phyloP scores from a whole-genome alignment of 2,797 vertebrate genomes.

The Aphelocoma californica region DNA sequence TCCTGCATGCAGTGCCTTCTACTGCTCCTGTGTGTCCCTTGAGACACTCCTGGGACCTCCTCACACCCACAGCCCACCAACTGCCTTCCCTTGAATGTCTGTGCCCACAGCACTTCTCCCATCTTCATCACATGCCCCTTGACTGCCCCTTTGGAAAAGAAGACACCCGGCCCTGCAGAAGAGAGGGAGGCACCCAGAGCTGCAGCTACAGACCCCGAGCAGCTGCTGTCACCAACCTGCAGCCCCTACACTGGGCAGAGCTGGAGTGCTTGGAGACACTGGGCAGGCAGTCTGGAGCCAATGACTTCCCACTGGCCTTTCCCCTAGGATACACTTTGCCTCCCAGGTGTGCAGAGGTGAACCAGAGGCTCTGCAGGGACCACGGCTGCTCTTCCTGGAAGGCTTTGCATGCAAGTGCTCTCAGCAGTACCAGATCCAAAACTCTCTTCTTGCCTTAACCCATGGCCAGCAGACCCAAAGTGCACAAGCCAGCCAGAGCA shows the following conservation, averaged over 20 bases:
- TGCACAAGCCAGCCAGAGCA: not conserved
- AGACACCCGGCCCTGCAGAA: no score
- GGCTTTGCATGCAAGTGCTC: not conserved
- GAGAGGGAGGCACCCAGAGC: not conserved
- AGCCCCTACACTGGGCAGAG: fast-evolving
- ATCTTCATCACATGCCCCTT: not conserved
- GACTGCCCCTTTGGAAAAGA: not conserved
- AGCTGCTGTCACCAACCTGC: fast-evolving
- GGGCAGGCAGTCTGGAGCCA: not conserved
- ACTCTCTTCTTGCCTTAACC: not conserved
- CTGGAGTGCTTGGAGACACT: not conserved
- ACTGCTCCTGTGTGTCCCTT: not conserved
- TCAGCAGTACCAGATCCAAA: not conserved
- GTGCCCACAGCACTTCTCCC: not conserved
- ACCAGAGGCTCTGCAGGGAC: not conserved
- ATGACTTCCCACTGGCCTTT: not conserved
- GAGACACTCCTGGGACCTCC: not conserved
- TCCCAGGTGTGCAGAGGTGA: fast-evolving
- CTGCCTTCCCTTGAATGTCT: not conserved
- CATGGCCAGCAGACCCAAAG: not conserved
- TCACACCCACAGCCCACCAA: not conserved
- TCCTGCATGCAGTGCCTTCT: not conserved
- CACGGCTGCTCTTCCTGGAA: not conserved
- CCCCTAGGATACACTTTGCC: not conserved
- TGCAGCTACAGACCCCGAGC: fast-evolving